phyloP scores from a whole-genome alignment of 1,140 invertebrate genomes.

The Epicauta chinensis region DNA sequence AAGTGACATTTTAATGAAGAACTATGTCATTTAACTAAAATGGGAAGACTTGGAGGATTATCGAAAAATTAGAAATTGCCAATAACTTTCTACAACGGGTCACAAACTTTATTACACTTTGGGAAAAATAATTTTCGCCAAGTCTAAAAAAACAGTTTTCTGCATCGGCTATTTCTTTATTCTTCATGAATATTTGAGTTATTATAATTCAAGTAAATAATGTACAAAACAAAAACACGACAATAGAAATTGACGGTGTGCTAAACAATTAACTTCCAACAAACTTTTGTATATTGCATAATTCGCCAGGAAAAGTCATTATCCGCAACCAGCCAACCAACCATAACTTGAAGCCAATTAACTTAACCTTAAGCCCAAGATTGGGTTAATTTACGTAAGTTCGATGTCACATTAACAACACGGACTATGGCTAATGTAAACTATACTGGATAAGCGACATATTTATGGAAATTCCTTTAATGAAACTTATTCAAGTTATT shows the following conservation, averaged over 20 bases:
- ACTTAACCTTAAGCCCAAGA: slow-evolving; percentile 7
- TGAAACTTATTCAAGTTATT: too few species aligned
- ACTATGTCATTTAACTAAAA: too few species aligned
- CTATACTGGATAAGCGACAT: slow-evolving; percentile 5
- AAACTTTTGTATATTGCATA: not conserved
- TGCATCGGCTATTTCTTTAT: too few species aligned
- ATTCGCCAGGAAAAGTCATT: slow-evolving; percentile 14
- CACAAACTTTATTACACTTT: not conserved
- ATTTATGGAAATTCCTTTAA: slow-evolving; percentile 10
- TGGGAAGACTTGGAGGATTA: too few species aligned
- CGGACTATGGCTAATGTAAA: slow-evolving; percentile 1
- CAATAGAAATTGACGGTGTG: not conserved
- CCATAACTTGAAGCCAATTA: slow-evolving; percentile 17
- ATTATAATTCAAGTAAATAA: too few species aligned
- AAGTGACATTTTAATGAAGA: not conserved
- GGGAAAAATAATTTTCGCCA: too few species aligned
- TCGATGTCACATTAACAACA: slow-evolving; percentile 8
- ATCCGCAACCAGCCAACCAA: slow-evolving; percentile 8
- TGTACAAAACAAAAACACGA: too few species aligned
- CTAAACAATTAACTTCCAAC: not conserved
- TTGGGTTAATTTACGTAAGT: slow-evolving; percentile 2
- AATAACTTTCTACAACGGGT: not conserved
- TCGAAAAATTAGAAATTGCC: not conserved
- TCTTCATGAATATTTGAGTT: too few species aligned
- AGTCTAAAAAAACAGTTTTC: too few species aligned